Percentiles rank a stretch among this genome's conserved stretches.
phyloP scores from a whole-genome alignment of 2,113 vertebrate species.

The Psophia crepitans region DNA sequence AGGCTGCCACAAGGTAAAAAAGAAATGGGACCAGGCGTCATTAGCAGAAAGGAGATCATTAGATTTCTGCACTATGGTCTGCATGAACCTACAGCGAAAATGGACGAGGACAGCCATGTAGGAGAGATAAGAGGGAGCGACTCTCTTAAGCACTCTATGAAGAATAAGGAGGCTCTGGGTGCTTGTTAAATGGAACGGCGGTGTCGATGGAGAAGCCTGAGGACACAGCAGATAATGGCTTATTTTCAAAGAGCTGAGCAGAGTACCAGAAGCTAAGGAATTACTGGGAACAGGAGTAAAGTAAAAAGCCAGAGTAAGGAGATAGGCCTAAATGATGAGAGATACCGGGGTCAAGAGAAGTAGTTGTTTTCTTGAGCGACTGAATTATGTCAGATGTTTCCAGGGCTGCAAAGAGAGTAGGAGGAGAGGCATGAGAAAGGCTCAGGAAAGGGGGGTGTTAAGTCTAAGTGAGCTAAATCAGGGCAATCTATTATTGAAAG shows the following conservation, averaged over 20 bases:
- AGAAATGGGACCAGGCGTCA: slow-evolving; percentile 6
- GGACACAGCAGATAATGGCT: slow-evolving; percentile 62
- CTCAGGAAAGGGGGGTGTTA: background rate
- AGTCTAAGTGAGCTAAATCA: background rate
- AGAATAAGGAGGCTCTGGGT: slow-evolving; percentile 60
- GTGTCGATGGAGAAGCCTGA: slow-evolving; percentile 39
- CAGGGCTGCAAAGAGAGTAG: slow-evolving; percentile 19
- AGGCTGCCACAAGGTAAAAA: background rate
- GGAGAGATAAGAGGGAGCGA: slow-evolving; percentile 21
- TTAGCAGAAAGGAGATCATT: slow-evolving; percentile 56
- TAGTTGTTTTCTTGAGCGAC: slow-evolving; percentile 41
- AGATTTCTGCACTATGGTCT: background rate
- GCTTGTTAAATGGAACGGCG: slow-evolving; percentile 37
- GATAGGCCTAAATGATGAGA: slow-evolving; percentile 31
- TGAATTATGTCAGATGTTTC: slow-evolving; percentile 49
- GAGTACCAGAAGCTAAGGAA: slow-evolving; percentile 43
- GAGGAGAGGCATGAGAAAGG: slow-evolving; percentile 21
- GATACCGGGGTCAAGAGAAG: slow-evolving; percentile 41
- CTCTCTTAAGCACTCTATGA: slow-evolving; percentile 36
- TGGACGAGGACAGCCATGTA: slow-evolving; percentile 13
- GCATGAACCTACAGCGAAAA: background rate
- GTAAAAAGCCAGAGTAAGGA: slow-evolving; percentile 29
- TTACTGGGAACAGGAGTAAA: slow-evolving; percentile 49
- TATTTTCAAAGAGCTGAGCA: slow-evolving; percentile 53
- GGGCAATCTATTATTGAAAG: background rate